phyloP scores from a whole-genome alignment of 2,888 invertebrate species.

The Cosmorhoe ocellata region DNA sequence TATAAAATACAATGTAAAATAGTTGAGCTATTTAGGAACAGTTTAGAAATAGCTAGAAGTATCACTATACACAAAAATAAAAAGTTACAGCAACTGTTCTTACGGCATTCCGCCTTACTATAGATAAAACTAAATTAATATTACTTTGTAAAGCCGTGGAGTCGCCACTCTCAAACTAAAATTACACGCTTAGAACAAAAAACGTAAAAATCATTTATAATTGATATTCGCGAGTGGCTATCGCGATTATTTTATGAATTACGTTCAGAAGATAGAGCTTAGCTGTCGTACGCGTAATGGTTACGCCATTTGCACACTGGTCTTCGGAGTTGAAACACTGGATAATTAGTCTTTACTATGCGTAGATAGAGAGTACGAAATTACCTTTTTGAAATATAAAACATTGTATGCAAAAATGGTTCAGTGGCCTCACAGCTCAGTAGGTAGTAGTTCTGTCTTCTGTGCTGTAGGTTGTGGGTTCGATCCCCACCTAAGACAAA shows the following conservation, averaged over 20 bases:
- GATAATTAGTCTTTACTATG: conserved; percentile 21
- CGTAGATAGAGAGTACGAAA: background rate
- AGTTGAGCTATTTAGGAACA: no score
- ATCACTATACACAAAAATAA: no score
- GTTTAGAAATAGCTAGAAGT: no score
- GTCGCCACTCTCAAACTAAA: conserved; percentile 30
- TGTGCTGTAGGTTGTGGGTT: no score
- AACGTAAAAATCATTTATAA: conserved; percentile 37
- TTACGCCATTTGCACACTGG: conserved; percentile 23
- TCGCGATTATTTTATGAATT: conserved; percentile 43
- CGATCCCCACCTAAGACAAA: no score
- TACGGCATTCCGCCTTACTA: background rate
- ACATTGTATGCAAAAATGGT: background rate
- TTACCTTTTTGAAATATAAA: background rate
- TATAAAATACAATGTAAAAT: no score
- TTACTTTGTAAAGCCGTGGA: no score
- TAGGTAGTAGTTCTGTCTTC: no score
- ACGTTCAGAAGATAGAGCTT: conserved; percentile 31
- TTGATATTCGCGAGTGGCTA: conserved; percentile 39
- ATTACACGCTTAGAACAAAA: conserved; percentile 35
- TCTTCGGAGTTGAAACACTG: conserved; percentile 14
- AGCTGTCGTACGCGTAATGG: conserved; percentile 37
- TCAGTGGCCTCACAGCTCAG: no score
- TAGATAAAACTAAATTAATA: conserved; percentile 6
- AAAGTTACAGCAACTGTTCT: no score